Evolutionary conservation across 2,888 invertebrate species (phyloP), one percentile per base, ranked within the genome.

Genomic region (Crossocerus cetratus): DNA sequence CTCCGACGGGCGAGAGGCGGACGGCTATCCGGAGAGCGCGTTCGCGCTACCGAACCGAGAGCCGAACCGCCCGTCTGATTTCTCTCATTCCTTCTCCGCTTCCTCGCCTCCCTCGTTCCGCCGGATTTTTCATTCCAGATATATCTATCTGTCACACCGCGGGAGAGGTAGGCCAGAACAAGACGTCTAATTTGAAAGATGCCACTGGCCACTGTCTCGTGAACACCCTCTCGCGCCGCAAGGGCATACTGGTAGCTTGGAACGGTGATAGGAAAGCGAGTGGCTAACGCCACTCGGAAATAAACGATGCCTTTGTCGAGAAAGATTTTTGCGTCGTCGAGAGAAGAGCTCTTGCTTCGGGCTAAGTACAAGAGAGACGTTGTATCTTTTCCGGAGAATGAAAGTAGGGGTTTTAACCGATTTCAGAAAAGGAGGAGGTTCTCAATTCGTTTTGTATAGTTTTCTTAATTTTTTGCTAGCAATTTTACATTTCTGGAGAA

Each of bases 1-100:
- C 8, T 8, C 5, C 32, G 32, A 32, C 8, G 74, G 67, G 74
- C 74, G 74, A 22, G 59, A 44, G 83, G 84, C 86, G 86, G 74
- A 78, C 44, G 54, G 59, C 67, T 68, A 32, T 32, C 32, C 32
- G 11, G 32, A 32, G 32, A 32, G 32, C 2, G 32, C 58, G 66
- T 71, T 57, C 64, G 55, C 70, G 74, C 69, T 79, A 70, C 74
- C 78, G 74, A 55, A 23, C 67, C 75, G 66, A 72, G 66, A 81
- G 55, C 72, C 71, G 78, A 73, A 72, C 69, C 83, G 59, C 65
- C 77, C 66, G 61, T 56, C 70, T 45, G 61, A 58, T 77, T 56
- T 61, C 78, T 72, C 69, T 65, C 16, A 16, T 43, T 42, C 11
- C 42, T 20, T 42, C 63, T 43, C 53, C 53, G 44, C 53, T 43